Conservation (phyloP, 2,888 invertebrate species). For the Gymnosoma rotundatum region DNA sequence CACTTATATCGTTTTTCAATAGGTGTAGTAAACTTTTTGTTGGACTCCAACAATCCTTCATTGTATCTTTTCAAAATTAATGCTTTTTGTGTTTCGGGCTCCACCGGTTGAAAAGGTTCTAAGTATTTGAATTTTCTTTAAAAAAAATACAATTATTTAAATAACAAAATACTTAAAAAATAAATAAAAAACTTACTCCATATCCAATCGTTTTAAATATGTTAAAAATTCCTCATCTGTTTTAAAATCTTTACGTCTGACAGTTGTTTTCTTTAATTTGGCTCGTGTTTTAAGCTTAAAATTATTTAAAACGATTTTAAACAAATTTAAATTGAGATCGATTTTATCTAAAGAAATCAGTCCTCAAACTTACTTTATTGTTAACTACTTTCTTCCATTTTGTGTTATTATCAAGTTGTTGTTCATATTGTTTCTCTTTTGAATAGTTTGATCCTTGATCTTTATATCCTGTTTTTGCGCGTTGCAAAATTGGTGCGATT, state of each 20-base stretch:
- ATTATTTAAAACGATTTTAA: background rate
- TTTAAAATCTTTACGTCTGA: conserved; percentile 74
- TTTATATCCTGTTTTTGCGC: conserved; percentile 63
- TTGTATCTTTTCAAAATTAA: conserved; percentile 75
- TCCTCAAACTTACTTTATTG: conserved; percentile 33
- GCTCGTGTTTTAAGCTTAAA: conserved; percentile 39
- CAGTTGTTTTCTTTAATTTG: conserved; percentile 10
- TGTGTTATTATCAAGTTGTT: background rate
- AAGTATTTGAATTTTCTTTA: conserved; percentile 77
- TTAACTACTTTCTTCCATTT: conserved; percentile 7
- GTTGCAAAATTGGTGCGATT: conserved; percentile 76
- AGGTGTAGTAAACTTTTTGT: conserved; percentile 75
- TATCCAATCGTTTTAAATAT: conserved; percentile 77
- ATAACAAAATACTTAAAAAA: background rate
- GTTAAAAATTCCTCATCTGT: conserved; percentile 76
- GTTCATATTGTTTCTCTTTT: background rate
- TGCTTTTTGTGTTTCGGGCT: conserved; percentile 80
- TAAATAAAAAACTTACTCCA: conserved; percentile 71
- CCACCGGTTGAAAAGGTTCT: conserved; percentile 78
- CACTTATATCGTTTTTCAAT: conserved; percentile 79
- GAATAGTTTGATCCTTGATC: conserved; percentile 49
- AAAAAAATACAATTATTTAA: background rate
- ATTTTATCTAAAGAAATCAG: too few species aligned
- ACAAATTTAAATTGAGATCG: background rate
- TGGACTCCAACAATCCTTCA: conserved; percentile 69